These are phyloP conservation scores for Periophthalmus modestus DNA, from an alignment of 2,113 vertebrate species.

Conservation along the genomic window DNA sequence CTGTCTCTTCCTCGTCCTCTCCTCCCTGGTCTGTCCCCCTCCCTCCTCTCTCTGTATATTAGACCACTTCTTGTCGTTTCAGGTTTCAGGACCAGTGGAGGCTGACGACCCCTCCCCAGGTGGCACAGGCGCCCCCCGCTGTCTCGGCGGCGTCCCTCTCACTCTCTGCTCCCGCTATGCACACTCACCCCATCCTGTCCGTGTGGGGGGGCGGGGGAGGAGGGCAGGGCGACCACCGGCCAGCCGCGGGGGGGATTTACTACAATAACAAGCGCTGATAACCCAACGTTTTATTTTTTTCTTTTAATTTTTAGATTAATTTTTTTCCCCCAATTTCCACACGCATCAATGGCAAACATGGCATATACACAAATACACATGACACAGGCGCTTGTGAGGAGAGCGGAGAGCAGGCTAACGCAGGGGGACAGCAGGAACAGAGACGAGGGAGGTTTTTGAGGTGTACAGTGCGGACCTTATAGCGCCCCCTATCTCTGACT, in stretches of 20 bases:
- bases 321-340: conserved; percentile 24
- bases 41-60: conserved; percentile 79
- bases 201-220: conserved; percentile 81
- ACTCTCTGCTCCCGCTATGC: conserved; percentile 83
- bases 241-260: conserved; percentile 78
- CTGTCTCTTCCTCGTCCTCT: conserved; percentile 6
- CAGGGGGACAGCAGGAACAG: conserved; percentile 69
- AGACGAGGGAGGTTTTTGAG: conserved; percentile 55
- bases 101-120: conserved; percentile 82
- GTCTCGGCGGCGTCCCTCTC: conserved; percentile 83
- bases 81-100: conserved; percentile 87
- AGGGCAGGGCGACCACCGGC: conserved; percentile 80
- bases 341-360: conserved; percentile 7
- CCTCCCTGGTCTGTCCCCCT: conserved; percentile 26
- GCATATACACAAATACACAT: conserved; percentile 18
- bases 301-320: conserved; percentile 45
- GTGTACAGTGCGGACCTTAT: conserved; percentile 47
- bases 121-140: conserved; percentile 80
- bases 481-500: conserved; percentile 61
- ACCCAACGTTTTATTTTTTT: conserved; percentile 44
- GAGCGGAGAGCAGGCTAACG: conserved; percentile 60
- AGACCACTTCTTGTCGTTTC: conserved; percentile 87
- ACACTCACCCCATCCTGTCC: conserved; percentile 83
- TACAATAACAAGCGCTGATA: conserved; percentile 83
- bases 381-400: conserved; percentile 40